Base-by-base conservation (phyloP, 2,888 invertebrate genomes). In the Hipparchia sbordonii region DNA sequence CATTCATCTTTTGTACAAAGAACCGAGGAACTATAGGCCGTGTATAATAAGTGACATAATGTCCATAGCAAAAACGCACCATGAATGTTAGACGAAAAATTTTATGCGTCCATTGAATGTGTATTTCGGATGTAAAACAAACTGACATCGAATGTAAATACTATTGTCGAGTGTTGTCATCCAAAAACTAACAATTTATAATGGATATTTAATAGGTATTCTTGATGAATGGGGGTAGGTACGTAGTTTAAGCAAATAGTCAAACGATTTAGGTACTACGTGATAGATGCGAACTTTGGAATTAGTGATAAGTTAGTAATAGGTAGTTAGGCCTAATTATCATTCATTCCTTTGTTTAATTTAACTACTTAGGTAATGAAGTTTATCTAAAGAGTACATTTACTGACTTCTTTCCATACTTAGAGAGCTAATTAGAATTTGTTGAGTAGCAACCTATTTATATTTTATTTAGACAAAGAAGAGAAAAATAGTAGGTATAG, bases 121-220 rank as follows among this genome's bases (percentile, higher is more conserved):
- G 87, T 90, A 89, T 91, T 92, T 90, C 85, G 89, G 88, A 90
- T 90, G 91, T 92, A 92, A 92, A 93, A 93, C 92, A 93, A 92
- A 92, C 93, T 93, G 92, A 92, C 93, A 90, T 89, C 88, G 89
- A 92, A 92, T 92, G 91, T 93, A 93, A 93, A 93, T 92, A 93
- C 89, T 89, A 91, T 93, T 93, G 92, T 93, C 84, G 84, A 83
- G 85, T 85, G 91, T 87, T 91, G 89, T 90, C 90, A 89, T 87
- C 84, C 87, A 85, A 89, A 87, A 88, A 89, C 89, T 90, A 86
- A 89, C 85, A 76, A 84, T 86, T 85, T 83, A 85, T 90, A 92
- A 93, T 92, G 88, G 90, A 85, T 84, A 86, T 91, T 87, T 92
- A 91, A 91, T 92, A 88, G 81, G 85, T 78, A 78, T 82, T 87